phyloP scores from a whole-genome alignment of 2,888 invertebrate genomes.

The Callinectes sapidus region DNA sequence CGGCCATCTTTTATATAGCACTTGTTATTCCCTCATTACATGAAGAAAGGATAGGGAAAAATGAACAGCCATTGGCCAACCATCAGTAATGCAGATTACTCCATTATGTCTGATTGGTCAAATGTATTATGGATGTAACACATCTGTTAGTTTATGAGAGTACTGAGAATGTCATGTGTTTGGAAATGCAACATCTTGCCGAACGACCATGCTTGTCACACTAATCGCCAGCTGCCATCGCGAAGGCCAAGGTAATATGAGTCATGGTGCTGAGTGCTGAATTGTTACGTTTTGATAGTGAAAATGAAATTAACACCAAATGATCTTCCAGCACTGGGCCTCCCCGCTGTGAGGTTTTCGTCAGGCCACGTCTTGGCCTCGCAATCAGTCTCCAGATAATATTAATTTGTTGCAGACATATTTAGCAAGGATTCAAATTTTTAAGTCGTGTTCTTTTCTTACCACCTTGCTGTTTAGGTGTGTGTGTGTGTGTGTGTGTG shows the following conservation, averaged over 20 bases:
- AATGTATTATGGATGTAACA: slow-evolving; percentile 25
- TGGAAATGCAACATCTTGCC: background rate
- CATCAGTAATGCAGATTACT: background rate
- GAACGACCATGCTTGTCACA: background rate
- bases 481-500: slow-evolving; percentile 5
- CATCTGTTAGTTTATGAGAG: background rate
- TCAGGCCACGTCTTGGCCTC: background rate
- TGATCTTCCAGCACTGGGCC: background rate
- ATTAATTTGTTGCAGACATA: background rate
- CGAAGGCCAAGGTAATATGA: background rate
- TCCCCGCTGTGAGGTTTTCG: background rate
- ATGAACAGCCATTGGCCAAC: background rate
- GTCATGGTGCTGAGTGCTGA: background rate
- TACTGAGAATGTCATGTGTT: background rate
- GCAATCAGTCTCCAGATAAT: background rate
- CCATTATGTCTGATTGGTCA: background rate
- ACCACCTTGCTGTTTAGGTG: background rate
- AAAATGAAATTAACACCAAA: background rate
- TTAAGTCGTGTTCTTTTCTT: background rate
- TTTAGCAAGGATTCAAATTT: background rate
- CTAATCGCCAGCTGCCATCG: background rate
- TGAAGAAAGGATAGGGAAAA: background rate
- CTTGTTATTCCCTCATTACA: background rate
- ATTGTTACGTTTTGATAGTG: background rate
- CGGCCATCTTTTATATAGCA: background rate